Evolutionary conservation across 1,140 invertebrate genomes (phyloP).

Genomic region (Drosophila subpulchrella): DNA sequence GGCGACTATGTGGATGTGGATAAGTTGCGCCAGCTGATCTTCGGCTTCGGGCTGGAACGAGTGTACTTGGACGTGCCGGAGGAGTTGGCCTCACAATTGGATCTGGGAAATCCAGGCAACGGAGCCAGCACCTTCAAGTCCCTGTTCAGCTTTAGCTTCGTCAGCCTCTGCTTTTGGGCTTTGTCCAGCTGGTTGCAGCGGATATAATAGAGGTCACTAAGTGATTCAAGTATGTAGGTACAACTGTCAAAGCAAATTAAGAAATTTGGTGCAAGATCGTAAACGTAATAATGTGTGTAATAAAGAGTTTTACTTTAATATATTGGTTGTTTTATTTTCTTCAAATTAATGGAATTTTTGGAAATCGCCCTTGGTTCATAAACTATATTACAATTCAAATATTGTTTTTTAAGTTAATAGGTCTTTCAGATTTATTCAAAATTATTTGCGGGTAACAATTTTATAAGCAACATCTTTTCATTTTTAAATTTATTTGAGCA

Average conservation of each 20-base stretch:
- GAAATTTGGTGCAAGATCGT: neutral
- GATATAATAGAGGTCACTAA: constrained; percentile 2
- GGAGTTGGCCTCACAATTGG: constrained; percentile 85
- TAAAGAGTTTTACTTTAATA: constrained; percentile 10
- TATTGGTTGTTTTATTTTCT: constrained; percentile 13
- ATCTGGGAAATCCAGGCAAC: constrained; percentile 79
- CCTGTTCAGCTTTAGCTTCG: constrained; percentile 63
- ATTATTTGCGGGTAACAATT: neutral
- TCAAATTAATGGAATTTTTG: neutral
- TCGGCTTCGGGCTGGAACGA: constrained; percentile 87
- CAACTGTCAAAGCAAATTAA: neutral
- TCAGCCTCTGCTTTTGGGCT: constrained; percentile 70
- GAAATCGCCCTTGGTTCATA: neutral
- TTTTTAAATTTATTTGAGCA: neutral
- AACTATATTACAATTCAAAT: neutral
- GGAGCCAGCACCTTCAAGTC: constrained; percentile 54
- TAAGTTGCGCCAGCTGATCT: constrained; percentile 87
- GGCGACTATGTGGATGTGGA: constrained; percentile 87
- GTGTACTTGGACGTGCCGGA: constrained; percentile 90
- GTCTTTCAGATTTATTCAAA: neutral
- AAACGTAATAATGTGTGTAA: neutral
- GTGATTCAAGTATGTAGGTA: neutral
- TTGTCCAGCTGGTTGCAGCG: constrained; percentile 55
- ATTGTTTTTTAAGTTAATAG: neutral
- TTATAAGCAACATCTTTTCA: neutral